Evolutionary conservation across 2,113 vertebrate genomes (phyloP).

Genomic region (Microcebus ravelobensis): DNA sequence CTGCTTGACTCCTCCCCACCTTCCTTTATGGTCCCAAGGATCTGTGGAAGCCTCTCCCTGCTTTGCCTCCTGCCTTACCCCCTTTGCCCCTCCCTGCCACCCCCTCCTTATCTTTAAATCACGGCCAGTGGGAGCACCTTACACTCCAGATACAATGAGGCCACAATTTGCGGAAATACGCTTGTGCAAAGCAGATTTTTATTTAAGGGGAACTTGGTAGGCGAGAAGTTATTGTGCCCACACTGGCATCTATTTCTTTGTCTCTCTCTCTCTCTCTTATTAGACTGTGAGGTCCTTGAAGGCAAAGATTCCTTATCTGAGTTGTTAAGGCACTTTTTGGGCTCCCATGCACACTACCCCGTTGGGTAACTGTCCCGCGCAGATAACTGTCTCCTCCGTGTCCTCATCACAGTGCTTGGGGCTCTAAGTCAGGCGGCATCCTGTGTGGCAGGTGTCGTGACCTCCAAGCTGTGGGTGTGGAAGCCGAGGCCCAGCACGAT

Average conservation of each 20-base stretch:
- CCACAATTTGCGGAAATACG: neutral
- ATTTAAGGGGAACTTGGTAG: neutral
- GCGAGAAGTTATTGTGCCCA: neutral
- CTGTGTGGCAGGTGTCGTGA: neutral
- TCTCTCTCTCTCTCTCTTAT: neutral
- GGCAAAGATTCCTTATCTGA: neutral
- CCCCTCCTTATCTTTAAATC: neutral
- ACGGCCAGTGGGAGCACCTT: neutral
- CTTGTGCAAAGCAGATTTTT: neutral
- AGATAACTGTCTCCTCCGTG: neutral
- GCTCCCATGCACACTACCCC: neutral
- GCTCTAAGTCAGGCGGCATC: neutral
- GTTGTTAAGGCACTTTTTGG: neutral
- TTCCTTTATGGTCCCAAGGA: neutral
- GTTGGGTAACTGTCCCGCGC: neutral
- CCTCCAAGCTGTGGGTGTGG: neutral
- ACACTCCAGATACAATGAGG: neutral
- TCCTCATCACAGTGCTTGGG: neutral
- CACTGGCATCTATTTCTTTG: too few species aligned
- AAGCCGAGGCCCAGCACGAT: neutral
- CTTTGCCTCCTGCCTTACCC: neutral
- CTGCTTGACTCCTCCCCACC: neutral
- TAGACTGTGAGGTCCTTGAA: neutral
- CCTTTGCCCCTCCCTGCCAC: rapidly evolving
- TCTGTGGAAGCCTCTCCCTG: neutral